phyloP scores from a whole-genome alignment of 2,888 invertebrate species.

The Clivina fossor region DNA sequence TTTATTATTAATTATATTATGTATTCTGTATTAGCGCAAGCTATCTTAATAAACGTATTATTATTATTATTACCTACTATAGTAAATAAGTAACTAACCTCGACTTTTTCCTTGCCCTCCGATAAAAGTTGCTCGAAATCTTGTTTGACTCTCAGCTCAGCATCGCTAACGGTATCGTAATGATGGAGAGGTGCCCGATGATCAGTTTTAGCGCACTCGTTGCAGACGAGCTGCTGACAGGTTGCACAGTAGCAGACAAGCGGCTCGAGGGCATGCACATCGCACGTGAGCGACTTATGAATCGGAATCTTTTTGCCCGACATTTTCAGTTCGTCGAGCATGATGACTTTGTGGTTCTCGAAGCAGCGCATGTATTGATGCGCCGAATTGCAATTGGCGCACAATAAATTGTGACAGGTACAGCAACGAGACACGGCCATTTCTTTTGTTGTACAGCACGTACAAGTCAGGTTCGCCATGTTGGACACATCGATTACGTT shows the following conservation, averaged over 20 bases:
- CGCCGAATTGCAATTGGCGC: conserved; percentile 91
- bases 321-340: conserved; percentile 82
- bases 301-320: conserved; percentile 77
- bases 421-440: conserved; percentile 91
- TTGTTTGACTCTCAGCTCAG: conserved; percentile 72
- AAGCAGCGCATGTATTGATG: conserved; percentile 97
- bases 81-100: too few relatives aligned
- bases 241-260: conserved; percentile 86
- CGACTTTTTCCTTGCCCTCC: conserved; percentile 75
- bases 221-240: conserved; percentile 85
- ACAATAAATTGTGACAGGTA: conserved; percentile 92
- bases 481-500: conserved; percentile 82
- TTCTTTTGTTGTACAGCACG: conserved; percentile 93
- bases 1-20: too few relatives aligned
- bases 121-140: conserved; percentile 74
- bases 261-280: conserved; percentile 77
- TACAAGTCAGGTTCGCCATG: conserved; percentile 67
- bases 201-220: conserved; percentile 80
- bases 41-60: too few relatives aligned
- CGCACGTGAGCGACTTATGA: conserved; percentile 87
- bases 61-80: too few relatives aligned
- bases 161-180: conserved; percentile 78
- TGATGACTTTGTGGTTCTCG: conserved; percentile 89
- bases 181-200: conserved; percentile 82
- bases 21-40: too few relatives aligned